Evolutionary conservation across 2,113 vertebrate species (phyloP).

Genomic region (Fulmarus glacialis): DNA sequence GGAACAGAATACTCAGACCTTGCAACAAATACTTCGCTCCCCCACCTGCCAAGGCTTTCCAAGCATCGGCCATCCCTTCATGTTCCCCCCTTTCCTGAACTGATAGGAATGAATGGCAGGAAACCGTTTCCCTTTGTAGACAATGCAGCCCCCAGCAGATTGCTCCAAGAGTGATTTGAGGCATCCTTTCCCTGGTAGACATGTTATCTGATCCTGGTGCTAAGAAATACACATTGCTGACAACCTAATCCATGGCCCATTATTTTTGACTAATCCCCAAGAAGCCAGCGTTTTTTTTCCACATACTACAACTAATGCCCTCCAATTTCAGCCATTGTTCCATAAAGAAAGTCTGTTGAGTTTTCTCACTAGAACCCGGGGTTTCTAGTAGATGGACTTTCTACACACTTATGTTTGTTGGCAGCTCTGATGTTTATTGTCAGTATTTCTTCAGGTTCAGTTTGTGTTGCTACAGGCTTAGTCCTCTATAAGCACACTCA

Average conservation of each 20-base stretch:
- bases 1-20: neutral
- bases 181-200: neutral
- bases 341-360: neutral
- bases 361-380: neutral
- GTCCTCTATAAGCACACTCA: neutral
- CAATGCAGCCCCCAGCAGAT: neutral
- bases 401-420: neutral
- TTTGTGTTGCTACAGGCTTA: neutral
- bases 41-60: neutral
- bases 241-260: neutral
- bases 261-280: neutral
- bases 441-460: neutral
- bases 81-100: neutral
- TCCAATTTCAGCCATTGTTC: neutral
- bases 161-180: neutral
- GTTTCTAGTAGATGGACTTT: neutral
- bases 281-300: neutral
- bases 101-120: neutral
- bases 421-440: neutral
- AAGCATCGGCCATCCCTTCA: neutral
- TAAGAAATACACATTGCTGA: neutral
- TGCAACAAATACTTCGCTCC: fast-evolving
- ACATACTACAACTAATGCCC: neutral
- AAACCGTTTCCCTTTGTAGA: neutral
- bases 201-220: neutral